A percentile compares a stretch with the other conserved stretches of the same genome.
Conservation (phyloP, 2,113 vertebrate genomes). For the Ictalurus furcatus region DNA sequence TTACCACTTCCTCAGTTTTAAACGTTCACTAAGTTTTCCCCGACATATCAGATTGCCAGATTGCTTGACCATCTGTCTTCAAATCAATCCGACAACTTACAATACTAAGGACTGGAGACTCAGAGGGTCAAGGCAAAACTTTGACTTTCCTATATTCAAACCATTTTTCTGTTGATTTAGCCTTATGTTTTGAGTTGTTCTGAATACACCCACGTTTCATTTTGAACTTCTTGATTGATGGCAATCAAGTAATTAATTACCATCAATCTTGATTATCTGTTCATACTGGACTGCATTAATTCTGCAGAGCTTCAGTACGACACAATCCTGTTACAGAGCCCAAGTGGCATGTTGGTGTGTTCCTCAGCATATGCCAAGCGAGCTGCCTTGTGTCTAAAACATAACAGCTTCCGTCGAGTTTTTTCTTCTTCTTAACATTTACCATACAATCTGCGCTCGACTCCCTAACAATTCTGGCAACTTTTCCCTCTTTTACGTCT, state of each 20-base stretch:
- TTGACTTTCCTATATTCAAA: neutral
- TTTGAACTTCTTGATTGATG: neutral
- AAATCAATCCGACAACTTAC: neutral
- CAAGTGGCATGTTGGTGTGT: neutral
- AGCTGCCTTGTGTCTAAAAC: neutral
- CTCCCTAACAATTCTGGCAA: neutral
- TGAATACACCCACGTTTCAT: neutral
- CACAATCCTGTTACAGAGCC: neutral
- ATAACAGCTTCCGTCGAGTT: no score
- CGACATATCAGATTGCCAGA: neutral
- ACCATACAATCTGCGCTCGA: neutral
- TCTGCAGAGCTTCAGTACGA: neutral
- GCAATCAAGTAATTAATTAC: no score
- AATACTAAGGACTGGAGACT: neutral
- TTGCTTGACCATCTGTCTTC: slow-evolving; percentile 1
- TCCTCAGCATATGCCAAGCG: neutral
- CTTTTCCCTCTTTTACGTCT: neutral
- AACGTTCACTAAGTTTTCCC: neutral
- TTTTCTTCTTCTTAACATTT: no score
- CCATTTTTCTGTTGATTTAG: neutral
- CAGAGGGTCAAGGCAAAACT: neutral
- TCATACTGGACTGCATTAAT: neutral
- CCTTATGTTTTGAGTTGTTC: neutral
- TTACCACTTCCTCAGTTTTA: neutral
- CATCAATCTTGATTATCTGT: neutral